Conservation (phyloP, 2,888 invertebrate genomes). For the Troilus luridus region DNA sequence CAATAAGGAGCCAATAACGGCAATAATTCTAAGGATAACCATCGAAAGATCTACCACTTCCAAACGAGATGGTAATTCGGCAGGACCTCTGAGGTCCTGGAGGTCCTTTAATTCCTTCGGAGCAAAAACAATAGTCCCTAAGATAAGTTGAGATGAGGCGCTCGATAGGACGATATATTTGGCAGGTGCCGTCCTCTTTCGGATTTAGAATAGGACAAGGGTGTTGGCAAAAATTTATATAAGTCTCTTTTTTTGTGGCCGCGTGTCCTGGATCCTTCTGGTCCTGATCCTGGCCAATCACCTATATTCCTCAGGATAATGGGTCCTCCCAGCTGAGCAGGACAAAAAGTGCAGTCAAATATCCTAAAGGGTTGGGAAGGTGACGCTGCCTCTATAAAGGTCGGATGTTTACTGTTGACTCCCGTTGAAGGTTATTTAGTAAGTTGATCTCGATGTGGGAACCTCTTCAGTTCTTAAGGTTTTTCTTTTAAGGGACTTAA, state of each 20-base stretch:
- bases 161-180: constrained; percentile 13
- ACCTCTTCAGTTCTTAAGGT: background rate
- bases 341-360: constrained; percentile 29
- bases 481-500: background rate
- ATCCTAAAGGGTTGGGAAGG: constrained; percentile 13
- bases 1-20: background rate
- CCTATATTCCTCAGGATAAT: background rate
- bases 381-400: background rate
- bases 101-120: background rate
- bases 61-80: constrained; percentile 8
- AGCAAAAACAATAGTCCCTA: constrained; percentile 27
- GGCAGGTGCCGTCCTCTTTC: background rate
- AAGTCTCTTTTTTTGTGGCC: background rate
- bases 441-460: background rate
- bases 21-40: constrained; percentile 3
- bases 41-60: background rate
- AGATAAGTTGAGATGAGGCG: background rate
- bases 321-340: background rate
- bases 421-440: background rate
- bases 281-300: background rate
- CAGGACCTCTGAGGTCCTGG: background rate
- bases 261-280: background rate
- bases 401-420: background rate
- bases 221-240: constrained; percentile 38
- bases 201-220: constrained; percentile 1